These are phyloP conservation scores for Nesidiocoris tenuis DNA, from an alignment of 2,888 invertebrate species.

Conservation along the genomic window DNA sequence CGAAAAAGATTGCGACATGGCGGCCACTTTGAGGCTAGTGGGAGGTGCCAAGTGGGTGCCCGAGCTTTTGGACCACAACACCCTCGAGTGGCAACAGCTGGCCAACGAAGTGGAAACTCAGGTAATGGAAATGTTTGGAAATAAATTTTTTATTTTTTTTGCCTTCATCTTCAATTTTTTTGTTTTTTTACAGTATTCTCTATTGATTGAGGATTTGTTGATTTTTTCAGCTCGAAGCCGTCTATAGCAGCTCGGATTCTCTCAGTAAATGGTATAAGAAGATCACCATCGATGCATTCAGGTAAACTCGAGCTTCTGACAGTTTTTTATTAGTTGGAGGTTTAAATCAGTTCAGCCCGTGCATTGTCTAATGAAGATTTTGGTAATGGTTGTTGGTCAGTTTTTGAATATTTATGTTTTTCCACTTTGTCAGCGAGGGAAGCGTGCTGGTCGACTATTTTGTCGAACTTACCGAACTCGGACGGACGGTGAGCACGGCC, in stretches of 20 bases:
- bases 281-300: slow-evolving; percentile 81
- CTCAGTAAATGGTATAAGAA: slow-evolving; percentile 81
- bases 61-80: slow-evolving; percentile 81
- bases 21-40: slow-evolving; percentile 80
- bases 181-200: background rate
- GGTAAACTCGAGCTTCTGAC: slow-evolving; percentile 56
- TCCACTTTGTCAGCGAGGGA: slow-evolving; percentile 75
- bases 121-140: slow-evolving; percentile 59
- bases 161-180: background rate
- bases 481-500: slow-evolving; percentile 67
- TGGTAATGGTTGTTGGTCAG: too few species aligned
- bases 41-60: slow-evolving; percentile 81
- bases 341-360: too few species aligned
- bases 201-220: slow-evolving; percentile 41
- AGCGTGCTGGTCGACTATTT: slow-evolving; percentile 87
- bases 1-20: slow-evolving; percentile 75
- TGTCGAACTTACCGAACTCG: slow-evolving; percentile 76
- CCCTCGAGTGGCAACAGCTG: slow-evolving; percentile 79
- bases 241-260: slow-evolving; percentile 72
- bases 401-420: too few species aligned
- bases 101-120: slow-evolving; percentile 78
- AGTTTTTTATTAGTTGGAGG: too few species aligned
- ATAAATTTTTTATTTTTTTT: background rate
- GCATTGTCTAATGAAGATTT: too few species aligned
- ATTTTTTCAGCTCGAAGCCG: slow-evolving; percentile 75